These are phyloP conservation scores for Cotesia vestalis DNA, from an alignment of 1,140 invertebrate genomes.

Conservation along the genomic window DNA sequence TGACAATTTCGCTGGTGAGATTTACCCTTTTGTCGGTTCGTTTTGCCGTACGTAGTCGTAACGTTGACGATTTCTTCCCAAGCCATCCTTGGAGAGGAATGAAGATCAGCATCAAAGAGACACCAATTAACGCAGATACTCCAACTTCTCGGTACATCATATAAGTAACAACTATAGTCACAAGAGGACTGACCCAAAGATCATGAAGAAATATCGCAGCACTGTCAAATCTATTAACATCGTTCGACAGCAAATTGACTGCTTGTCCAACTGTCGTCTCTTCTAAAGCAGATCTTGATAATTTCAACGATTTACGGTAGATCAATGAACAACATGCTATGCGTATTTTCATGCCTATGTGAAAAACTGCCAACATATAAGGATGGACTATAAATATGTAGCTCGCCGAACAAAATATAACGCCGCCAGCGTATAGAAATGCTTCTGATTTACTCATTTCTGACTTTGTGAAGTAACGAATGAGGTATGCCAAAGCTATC, in stretches of 20 bases:
- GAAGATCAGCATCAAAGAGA: conserved; percentile 80
- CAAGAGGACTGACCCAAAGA: conserved; percentile 78
- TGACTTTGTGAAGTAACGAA: conserved; percentile 72
- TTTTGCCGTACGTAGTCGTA: conserved; percentile 69
- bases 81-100: conserved; percentile 84
- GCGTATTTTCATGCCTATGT: conserved; percentile 79
- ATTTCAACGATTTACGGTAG: conserved; percentile 78
- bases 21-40: conserved; percentile 83
- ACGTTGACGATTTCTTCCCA: conserved; percentile 72
- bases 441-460: conserved; percentile 66
- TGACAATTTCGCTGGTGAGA: conserved; percentile 85
- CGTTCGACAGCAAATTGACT: conserved; percentile 89
- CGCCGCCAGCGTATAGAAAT: conserved; percentile 74
- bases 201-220: conserved; percentile 74
- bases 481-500: conserved; percentile 73
- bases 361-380: conserved; percentile 78
- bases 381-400: conserved; percentile 80
- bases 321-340: conserved; percentile 82
- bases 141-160: conserved; percentile 81
- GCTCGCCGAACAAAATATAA: conserved; percentile 73
- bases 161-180: conserved; percentile 77
- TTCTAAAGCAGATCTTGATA: conserved; percentile 75
- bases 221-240: conserved; percentile 78
- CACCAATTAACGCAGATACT: conserved; percentile 78
- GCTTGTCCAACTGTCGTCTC: conserved; percentile 85